These are phyloP conservation scores for Hyalella azteca DNA, from an alignment of 2,888 invertebrate genomes.

Conservation along the genomic window DNA sequence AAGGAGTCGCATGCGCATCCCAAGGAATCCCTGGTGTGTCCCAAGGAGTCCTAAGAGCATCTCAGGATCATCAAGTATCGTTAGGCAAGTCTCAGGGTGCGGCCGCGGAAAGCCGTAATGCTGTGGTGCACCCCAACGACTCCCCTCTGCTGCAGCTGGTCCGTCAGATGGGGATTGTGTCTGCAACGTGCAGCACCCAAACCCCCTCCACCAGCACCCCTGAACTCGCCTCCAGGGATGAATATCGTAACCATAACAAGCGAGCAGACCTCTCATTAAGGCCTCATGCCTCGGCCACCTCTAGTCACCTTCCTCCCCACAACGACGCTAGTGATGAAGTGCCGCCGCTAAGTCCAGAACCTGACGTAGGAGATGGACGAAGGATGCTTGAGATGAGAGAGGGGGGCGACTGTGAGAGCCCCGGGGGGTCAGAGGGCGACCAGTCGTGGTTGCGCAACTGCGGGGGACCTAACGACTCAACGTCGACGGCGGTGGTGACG, in stretches of 20 bases:
- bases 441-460: constrained; percentile 11
- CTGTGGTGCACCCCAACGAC: not conserved
- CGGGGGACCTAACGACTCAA: not conserved
- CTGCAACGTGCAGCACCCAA: not conserved
- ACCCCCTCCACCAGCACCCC: not conserved
- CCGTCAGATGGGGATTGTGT: not conserved
- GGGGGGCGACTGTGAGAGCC: not conserved
- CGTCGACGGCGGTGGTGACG: not conserved
- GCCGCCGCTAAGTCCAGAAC: not conserved
- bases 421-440: not conserved
- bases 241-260: too few relatives aligned
- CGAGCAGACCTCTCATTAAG: too few relatives aligned
- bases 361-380: not conserved
- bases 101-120: not conserved
- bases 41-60: too few relatives aligned
- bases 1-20: not conserved
- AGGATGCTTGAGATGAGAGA: not conserved
- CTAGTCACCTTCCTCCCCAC: too few relatives aligned
- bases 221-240: not conserved
- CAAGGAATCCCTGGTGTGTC: not conserved
- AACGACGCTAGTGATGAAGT: not conserved
- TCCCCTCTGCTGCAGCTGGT: not conserved
- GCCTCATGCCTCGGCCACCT: too few relatives aligned
- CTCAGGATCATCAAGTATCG: too few relatives aligned
- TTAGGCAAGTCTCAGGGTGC: too few relatives aligned